phyloP scores from a whole-genome alignment of 2,113 vertebrate genomes.

The Paedocypris sp. region DNA sequence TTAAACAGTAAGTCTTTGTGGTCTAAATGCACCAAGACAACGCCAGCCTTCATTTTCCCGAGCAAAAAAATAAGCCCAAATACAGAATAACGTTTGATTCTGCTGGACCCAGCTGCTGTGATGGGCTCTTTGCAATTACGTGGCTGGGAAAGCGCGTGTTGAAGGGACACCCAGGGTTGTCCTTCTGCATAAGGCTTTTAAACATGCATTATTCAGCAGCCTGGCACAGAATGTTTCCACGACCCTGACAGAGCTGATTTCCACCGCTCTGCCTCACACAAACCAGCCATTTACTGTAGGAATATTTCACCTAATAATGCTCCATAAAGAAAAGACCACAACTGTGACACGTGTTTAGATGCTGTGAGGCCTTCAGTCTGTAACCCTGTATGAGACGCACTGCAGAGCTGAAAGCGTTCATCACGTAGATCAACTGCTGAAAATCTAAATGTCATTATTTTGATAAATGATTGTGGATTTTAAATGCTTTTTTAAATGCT shows the following conservation, averaged over 20 bases:
- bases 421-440: too few relatives aligned
- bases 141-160: conserved; percentile 3
- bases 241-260: background rate
- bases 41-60: background rate
- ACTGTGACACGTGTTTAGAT: too few relatives aligned
- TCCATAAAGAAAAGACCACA: too few relatives aligned
- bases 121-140: conserved; percentile 14
- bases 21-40: background rate
- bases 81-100: background rate
- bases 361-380: too few relatives aligned
- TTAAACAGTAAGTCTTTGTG: too few relatives aligned
- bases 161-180: conserved; percentile 12
- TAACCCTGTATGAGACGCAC: too few relatives aligned
- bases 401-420: too few relatives aligned
- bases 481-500: too few relatives aligned
- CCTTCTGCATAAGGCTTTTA: conserved; percentile 5
- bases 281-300: background rate
- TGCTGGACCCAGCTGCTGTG: conserved; percentile 12
- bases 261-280: background rate
- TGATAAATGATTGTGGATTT: too few relatives aligned
- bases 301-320: background rate
- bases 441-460: too few relatives aligned
- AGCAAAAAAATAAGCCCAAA: background rate
- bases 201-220: conserved; percentile 19
- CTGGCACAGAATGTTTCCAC: conserved; percentile 8